Conservation (phyloP, 2,888 invertebrate genomes). For the Stenurella melanura region DNA sequence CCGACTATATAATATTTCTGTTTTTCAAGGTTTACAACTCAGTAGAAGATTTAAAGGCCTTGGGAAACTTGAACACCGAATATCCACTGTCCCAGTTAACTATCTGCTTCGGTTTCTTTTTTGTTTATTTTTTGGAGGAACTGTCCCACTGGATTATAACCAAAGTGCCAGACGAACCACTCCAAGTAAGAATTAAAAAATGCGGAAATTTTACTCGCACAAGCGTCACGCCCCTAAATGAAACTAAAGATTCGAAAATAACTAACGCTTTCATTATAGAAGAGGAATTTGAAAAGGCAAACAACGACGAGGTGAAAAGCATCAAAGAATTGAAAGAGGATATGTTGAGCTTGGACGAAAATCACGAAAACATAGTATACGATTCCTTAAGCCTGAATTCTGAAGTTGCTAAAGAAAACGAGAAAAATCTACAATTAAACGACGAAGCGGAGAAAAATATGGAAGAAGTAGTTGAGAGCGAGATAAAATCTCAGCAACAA, state of each 20-base stretch:
- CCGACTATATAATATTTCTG: not conserved
- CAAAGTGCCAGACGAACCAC: conserved; percentile 60
- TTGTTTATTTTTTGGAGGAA: conserved; percentile 76
- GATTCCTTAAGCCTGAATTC: conserved; percentile 55
- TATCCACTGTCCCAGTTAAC: conserved; percentile 75
- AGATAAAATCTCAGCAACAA: conserved; percentile 66
- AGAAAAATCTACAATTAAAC: conserved; percentile 55
- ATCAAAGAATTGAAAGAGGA: conserved; percentile 39
- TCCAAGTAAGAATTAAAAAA: conserved; percentile 44
- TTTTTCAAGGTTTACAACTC: conserved; percentile 70
- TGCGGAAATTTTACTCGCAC: conserved; percentile 45
- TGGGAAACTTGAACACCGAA: conserved; percentile 62
- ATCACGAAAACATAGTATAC: conserved; percentile 49
- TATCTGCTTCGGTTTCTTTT: conserved; percentile 75
- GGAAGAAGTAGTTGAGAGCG: conserved; percentile 40
- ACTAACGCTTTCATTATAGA: conserved; percentile 50
- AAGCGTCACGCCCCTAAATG: conserved; percentile 51
- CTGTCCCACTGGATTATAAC: conserved; percentile 70
- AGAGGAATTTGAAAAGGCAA: conserved; percentile 52
- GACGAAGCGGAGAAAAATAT: conserved; percentile 49
- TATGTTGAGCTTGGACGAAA: conserved; percentile 45
- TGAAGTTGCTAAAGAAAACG: conserved; percentile 58
- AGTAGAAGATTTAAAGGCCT: conserved; percentile 68
- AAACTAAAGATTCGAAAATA: conserved; percentile 25
- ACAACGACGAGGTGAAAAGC: conserved; percentile 41